A percentile compares a stretch with the other conserved stretches of the same genome.
These are phyloP conservation scores for Panzeria rudis DNA, from an alignment of 2,888 invertebrate genomes.

Conservation along the genomic window DNA sequence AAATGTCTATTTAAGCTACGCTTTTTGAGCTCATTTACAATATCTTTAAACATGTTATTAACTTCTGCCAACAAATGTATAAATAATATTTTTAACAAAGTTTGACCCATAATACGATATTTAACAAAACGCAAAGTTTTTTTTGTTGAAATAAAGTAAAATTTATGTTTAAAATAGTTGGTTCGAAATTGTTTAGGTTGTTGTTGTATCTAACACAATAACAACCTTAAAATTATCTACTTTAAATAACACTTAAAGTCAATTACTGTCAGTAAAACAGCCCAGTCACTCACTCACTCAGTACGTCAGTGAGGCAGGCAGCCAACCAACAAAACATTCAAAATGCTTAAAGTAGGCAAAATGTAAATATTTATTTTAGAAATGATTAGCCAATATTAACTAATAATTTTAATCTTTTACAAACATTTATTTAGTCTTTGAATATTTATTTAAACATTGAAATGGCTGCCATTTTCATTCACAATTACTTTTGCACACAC, in stretches of 20 bases:
- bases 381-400: constrained; percentile 34
- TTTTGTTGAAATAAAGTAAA: neutral
- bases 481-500: neutral
- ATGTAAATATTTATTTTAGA: constrained; percentile 13
- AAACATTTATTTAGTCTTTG: constrained; percentile 26
- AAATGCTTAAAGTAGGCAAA: constrained; percentile 4
- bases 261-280: constrained; percentile 62
- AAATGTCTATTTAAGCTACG: constrained; percentile 59
- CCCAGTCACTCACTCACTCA: constrained; percentile 9
- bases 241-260: constrained; percentile 61
- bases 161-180: constrained; percentile 16
- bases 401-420: constrained; percentile 28
- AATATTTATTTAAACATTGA: constrained; percentile 16
- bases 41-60: constrained; percentile 63
- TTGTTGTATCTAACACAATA: constrained; percentile 12
- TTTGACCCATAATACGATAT: constrained; percentile 44
- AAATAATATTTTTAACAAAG: constrained; percentile 14
- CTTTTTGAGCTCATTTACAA: constrained; percentile 69
- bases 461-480: constrained; percentile 4
- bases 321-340: constrained; percentile 36
- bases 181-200: neutral
- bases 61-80: constrained; percentile 21
- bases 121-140: constrained; percentile 38
- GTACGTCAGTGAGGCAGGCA: constrained; percentile 3
- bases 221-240: constrained; percentile 56